phyloP scores from a whole-genome alignment of 2,888 invertebrate genomes.

The Notodonta dromedarius region DNA sequence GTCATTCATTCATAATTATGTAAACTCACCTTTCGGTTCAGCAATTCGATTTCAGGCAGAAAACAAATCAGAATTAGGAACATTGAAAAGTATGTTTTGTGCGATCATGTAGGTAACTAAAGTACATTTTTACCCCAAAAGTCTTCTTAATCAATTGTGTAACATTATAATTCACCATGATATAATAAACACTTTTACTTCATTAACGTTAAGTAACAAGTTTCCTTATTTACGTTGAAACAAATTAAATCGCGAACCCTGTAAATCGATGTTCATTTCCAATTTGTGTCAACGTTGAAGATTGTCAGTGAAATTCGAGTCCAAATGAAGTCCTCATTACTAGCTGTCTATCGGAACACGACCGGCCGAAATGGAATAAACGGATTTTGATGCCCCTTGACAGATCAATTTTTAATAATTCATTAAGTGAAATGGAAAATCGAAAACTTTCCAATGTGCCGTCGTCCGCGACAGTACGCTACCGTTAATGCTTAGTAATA shows the following conservation, averaged over 20 bases:
- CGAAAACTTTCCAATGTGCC: constrained; percentile 25
- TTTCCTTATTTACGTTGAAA: not conserved
- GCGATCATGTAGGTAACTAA: no score
- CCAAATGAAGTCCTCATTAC: constrained; percentile 54
- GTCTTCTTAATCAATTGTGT: no score
- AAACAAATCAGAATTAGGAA: not conserved
- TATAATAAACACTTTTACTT: no score
- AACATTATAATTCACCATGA: no score
- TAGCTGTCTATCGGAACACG: constrained; percentile 45
- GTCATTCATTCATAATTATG: no score
- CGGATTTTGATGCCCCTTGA: constrained; percentile 47
- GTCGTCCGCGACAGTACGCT: constrained; percentile 7
- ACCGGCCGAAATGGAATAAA: constrained; percentile 42
- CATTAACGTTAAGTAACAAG: not conserved
- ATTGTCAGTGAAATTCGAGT: constrained; percentile 47
- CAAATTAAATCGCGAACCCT: constrained; percentile 24
- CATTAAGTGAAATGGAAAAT: constrained; percentile 36
- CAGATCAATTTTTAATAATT: constrained; percentile 50
- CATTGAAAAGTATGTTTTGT: no score
- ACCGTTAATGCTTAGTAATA: not conserved
- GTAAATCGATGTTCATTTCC: constrained; percentile 45
- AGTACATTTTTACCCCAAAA: no score
- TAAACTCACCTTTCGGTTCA: no score
- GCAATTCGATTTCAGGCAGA: not conserved
- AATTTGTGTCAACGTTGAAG: constrained; percentile 46